phyloP scores from a whole-genome alignment of 1,140 invertebrate species.

The Cydia pomonella region DNA sequence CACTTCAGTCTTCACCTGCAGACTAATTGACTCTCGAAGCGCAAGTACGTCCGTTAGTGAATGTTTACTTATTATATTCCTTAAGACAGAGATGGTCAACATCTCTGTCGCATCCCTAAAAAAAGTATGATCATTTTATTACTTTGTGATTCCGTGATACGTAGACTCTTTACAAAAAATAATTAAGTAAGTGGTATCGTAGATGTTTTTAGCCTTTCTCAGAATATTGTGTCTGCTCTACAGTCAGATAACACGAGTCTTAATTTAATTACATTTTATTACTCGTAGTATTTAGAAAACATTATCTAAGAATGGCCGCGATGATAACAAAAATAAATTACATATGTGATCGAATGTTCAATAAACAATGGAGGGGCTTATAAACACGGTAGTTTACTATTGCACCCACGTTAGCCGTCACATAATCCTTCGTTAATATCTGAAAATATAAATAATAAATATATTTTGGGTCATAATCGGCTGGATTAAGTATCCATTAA shows the following conservation, averaged over 20 bases:
- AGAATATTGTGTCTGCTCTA: too few relatives aligned
- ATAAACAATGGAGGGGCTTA: slow-evolving; percentile 88
- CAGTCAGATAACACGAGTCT: too few relatives aligned
- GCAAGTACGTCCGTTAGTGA: slow-evolving; percentile 93
- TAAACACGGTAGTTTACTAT: slow-evolving; percentile 93
- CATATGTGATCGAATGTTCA: slow-evolving; percentile 88
- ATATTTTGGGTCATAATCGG: neutral
- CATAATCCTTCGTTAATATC: slow-evolving; percentile 93
- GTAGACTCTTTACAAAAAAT: too few relatives aligned
- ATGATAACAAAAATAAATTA: slow-evolving; percentile 51
- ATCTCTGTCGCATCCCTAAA: slow-evolving; percentile 84
- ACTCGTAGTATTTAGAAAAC: too few relatives aligned
- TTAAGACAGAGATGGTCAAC: slow-evolving; percentile 89
- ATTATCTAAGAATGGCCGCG: too few relatives aligned
- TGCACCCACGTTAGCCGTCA: slow-evolving; percentile 94
- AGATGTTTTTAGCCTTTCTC: too few relatives aligned
- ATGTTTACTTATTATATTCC: slow-evolving; percentile 94
- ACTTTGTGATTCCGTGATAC: too few relatives aligned
- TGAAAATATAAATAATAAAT: slow-evolving; percentile 43
- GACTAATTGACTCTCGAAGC: slow-evolving; percentile 92
- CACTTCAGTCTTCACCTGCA: slow-evolving; percentile 60
- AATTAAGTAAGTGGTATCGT: too few relatives aligned
- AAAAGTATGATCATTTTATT: slow-evolving; percentile 42
- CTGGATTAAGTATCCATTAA: too few relatives aligned
- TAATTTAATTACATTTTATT: too few relatives aligned